Base-by-base conservation (phyloP, 2,888 invertebrate species). In the Xiphydria camelus region DNA sequence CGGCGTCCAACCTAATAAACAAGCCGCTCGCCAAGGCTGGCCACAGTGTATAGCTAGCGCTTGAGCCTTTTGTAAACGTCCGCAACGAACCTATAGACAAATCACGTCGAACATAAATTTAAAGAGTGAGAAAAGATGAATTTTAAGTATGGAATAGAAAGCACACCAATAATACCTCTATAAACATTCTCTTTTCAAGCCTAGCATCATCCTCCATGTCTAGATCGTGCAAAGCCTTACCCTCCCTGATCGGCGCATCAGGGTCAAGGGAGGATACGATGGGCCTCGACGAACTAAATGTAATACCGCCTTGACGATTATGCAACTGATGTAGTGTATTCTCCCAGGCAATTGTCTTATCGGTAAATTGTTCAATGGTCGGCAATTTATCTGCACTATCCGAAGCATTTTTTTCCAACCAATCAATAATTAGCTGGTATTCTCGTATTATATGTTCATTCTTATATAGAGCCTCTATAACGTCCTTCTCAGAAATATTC, bases 21-120 rank as follows among this genome's bases (percentile, higher is more conserved):
- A 84, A 3, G 93, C 93, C 1, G 94, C 94, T 37, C 93, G 80
- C 95, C 95, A 95, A 2, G 89, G 84, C 73, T 96, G 94, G 0
- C 96, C 96, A 62, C 89, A 89, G 65, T 86, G 87, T 31, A 87
- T 82, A 64, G 94, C 93, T 22, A 94, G 74, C 49, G 88, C 83
- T 67, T 94, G 85, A 1, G 94, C 95, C 74, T 89, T 87, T 56
- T 88, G 87, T 47, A 94, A 81, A 60, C 88, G 86, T 0, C 96
- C 96, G 72, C 91, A 90, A 19, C 95, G 82, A 31, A 96, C 83
- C 78, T 89, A 84, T 9, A 80, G 79, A 66, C 29, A 91, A 91
- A 41, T 23, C n/a, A 29, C 22, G 14, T 21, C 14, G 23, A 26
- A 15, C 4, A 5, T 9, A 1, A 4, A 45, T 15, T 6, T 33